Conservation (phyloP, 2,113 vertebrate species). For the Gopherus flavomarginatus region DNA sequence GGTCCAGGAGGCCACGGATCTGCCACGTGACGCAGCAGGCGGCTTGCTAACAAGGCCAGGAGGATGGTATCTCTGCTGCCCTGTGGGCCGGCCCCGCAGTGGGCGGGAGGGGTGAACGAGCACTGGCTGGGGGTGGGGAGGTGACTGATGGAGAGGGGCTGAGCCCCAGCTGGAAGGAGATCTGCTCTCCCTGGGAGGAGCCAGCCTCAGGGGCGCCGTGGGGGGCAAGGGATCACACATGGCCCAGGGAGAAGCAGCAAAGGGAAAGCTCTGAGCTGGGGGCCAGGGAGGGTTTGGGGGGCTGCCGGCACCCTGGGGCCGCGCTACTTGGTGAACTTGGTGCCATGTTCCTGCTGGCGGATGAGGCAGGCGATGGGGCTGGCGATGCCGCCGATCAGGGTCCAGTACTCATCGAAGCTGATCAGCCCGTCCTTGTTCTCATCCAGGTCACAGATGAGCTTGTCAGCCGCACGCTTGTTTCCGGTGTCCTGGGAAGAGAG, state of each 20-base stretch:
- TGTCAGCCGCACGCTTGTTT: slow-evolving; percentile 79
- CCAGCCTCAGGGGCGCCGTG: fast-evolving
- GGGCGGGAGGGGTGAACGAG: too few relatives aligned
- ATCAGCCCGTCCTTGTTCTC: slow-evolving; percentile 81
- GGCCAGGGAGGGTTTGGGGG: fast-evolving
- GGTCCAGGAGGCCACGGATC: neutral
- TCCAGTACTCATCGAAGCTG: slow-evolving; percentile 86
- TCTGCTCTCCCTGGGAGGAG: neutral
- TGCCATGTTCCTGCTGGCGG: slow-evolving; percentile 76
- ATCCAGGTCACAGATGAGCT: slow-evolving; percentile 82
- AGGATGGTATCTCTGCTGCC: neutral
- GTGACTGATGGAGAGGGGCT: too few relatives aligned
- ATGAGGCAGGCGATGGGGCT: slow-evolving; percentile 80
- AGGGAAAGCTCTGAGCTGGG: neutral
- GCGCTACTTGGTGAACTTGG: slow-evolving; percentile 69
- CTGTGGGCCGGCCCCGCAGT: neutral
- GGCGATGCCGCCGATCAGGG: slow-evolving; percentile 83
- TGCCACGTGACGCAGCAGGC: neutral
- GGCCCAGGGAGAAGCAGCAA: neutral
- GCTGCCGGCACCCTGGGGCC: neutral
- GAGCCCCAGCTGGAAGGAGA: neutral
- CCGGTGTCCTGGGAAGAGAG: slow-evolving; percentile 75
- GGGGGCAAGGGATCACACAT: too few relatives aligned
- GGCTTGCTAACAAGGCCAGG: neutral
- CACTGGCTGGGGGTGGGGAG: neutral